Conservation (phyloP, 2,797 vertebrate genomes). For the Anniella stebbinsi region DNA sequence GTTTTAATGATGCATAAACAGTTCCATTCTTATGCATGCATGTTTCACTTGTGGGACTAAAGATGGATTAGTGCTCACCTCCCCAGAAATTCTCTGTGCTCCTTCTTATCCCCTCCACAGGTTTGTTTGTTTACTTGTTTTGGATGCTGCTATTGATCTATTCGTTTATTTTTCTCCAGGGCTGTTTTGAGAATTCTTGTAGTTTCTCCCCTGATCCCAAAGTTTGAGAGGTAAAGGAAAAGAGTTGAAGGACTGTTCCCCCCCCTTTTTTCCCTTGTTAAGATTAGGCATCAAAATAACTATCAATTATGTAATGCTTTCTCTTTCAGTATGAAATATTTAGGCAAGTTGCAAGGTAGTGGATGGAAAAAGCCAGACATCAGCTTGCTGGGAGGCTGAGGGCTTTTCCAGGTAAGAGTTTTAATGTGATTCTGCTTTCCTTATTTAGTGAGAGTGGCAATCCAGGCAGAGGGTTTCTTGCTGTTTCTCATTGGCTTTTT, state of each 20-base stretch:
- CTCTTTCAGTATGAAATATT: background rate
- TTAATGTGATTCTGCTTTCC: too few species aligned
- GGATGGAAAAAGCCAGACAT: background rate
- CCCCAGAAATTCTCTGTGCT: too few species aligned
- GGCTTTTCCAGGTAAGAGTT: too few species aligned
- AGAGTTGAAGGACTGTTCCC: background rate
- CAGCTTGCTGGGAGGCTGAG: background rate
- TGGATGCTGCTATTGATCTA: background rate
- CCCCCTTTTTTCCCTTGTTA: background rate
- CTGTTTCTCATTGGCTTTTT: background rate
- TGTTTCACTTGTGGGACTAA: background rate
- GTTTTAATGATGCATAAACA: background rate
- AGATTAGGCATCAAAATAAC: background rate
- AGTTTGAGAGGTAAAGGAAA: background rate
- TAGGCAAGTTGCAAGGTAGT: background rate
- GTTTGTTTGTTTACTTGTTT: too few species aligned
- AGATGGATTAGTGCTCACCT: background rate
- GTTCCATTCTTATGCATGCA: background rate
- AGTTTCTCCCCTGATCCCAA: background rate
- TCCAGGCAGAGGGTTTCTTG: background rate
- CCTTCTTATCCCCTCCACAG: too few species aligned
- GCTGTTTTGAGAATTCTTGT: background rate
- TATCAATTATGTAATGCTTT: background rate
- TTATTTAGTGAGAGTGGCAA: background rate
- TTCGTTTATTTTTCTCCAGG: background rate